Conservation (phyloP, 2,888 invertebrate species). For the Scaptomyza caliginosa region DNA sequence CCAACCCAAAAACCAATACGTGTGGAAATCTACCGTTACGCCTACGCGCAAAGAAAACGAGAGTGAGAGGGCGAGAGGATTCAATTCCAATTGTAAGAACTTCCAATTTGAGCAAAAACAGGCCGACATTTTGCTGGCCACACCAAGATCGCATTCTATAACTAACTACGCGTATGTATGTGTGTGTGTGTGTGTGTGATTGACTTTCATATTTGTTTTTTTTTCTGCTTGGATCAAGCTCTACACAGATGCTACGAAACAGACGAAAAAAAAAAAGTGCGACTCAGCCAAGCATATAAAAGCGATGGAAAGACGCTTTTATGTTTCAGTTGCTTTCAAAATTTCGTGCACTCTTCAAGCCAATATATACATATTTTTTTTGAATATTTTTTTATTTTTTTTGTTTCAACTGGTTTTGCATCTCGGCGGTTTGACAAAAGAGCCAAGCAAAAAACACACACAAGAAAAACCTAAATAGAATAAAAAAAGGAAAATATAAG, state of each 20-base stretch:
- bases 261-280: conserved; percentile 29
- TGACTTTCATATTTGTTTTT: conserved; percentile 53
- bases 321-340: conserved; percentile 73
- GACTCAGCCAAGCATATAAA: conserved; percentile 65
- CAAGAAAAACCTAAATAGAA: no score
- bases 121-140: conserved; percentile 54
- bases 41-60: conserved; percentile 56
- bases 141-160: conserved; percentile 55
- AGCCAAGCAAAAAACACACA: not conserved
- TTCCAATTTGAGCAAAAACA: conserved; percentile 69
- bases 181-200: conserved; percentile 33
- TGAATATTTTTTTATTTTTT: not conserved
- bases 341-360: conserved; percentile 53
- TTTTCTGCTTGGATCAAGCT: conserved; percentile 26
- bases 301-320: conserved; percentile 50
- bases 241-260: conserved; percentile 6
- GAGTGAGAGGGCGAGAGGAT: conserved; percentile 1
- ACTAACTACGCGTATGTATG: not conserved
- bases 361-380: no score
- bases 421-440: not conserved
- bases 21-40: conserved; percentile 20
- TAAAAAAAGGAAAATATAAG: not conserved
- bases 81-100: conserved; percentile 70
- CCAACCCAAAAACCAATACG: not conserved
- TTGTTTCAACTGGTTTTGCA: conserved; percentile 6